These are phyloP conservation scores for Aphelenchoides fujianensis DNA, from an alignment of 1,140 invertebrate species.

Conservation along the genomic window DNA sequence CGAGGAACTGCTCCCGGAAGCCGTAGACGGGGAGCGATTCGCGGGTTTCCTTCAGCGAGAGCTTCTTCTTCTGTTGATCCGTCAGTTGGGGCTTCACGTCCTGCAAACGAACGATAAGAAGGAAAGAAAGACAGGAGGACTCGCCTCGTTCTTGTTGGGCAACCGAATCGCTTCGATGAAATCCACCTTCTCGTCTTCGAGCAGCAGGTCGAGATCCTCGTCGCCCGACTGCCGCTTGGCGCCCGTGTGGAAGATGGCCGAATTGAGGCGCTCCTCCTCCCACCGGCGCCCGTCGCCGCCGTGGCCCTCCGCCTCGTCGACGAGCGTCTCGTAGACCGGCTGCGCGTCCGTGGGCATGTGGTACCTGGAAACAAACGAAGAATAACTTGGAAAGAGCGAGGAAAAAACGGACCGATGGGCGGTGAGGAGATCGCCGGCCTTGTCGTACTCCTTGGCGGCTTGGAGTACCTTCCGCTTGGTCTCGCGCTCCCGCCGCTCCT, in stretches of 20 bases:
- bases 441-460: slow-evolving; percentile 90
- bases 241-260: slow-evolving; percentile 87
- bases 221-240: slow-evolving; percentile 77
- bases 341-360: slow-evolving; percentile 50
- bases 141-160: slow-evolving; percentile 69
- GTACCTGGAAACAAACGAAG: slow-evolving; percentile 45
- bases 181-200: slow-evolving; percentile 89
- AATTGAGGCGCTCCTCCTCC: slow-evolving; percentile 93
- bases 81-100: slow-evolving; percentile 16
- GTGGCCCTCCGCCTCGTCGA: slow-evolving; percentile 84
- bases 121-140: background rate
- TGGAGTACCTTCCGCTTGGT: slow-evolving; percentile 86
- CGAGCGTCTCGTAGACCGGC: slow-evolving; percentile 47
- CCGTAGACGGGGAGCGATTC: slow-evolving; percentile 88
- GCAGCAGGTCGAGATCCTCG: slow-evolving; percentile 85
- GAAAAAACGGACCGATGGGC: slow-evolving; percentile 81
- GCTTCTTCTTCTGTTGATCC: slow-evolving; percentile 68
- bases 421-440: slow-evolving; percentile 83
- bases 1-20: slow-evolving; percentile 82
- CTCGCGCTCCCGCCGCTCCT: slow-evolving; percentile 77
- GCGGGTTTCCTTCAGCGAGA: slow-evolving; percentile 85
- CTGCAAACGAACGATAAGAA: background rate
- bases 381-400: slow-evolving; percentile 25
- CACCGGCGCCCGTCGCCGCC: slow-evolving; percentile 93
- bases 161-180: slow-evolving; percentile 89